Base-by-base conservation (phyloP, 2,888 invertebrate species). In the Malthinus seriepunctatus region DNA sequence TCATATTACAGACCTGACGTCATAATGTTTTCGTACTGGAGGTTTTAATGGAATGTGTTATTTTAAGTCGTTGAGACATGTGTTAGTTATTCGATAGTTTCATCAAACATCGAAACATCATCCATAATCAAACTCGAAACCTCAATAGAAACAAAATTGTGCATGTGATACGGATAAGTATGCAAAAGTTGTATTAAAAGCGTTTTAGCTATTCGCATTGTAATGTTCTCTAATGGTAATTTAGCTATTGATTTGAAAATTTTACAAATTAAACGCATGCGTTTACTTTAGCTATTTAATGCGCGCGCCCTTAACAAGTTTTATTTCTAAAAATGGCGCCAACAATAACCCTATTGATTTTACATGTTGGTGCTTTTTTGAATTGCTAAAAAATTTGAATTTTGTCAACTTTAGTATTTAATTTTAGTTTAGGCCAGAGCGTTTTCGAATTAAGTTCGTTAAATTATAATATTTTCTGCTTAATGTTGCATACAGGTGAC, bases 11-110 rank as follows among this genome's bases (percentile, higher is more conserved):
- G 56, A 56, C 60, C 56, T 56, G 52, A 60, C 60, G 60, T 60
- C 60, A 60, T 56, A n/a, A 51, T 54, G 60, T 56, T 60, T 60
- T 60, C 45, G 49, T 53, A 53, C 52, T 52, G 52, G 60, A 56
- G 56, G 23, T 56, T 54, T 53, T 51, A 56, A 59, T 55, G 59
- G 59, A 59, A 59, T 59, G 59, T 56, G 60, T 60, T 60, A 60
- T 60, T 60, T 60, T 56, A 47, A 49, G 60, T 53, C 42, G 54
- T 59, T 59, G 38, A 54, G 45, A 51, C 59, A 54, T 54, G 46
- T 54, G 51, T 51, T 49, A 12, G 49, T 37, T 44, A 53, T 48
- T 58, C 49, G 39, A 52, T 52, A 48, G 38, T 32, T 46, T 58
- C 31, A 53, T 58, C 52, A 39, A 44, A 45, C 31, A 39, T 55